Evolutionary conservation across 1,140 invertebrate genomes (phyloP).

Genomic region (Linepithema humile): DNA sequence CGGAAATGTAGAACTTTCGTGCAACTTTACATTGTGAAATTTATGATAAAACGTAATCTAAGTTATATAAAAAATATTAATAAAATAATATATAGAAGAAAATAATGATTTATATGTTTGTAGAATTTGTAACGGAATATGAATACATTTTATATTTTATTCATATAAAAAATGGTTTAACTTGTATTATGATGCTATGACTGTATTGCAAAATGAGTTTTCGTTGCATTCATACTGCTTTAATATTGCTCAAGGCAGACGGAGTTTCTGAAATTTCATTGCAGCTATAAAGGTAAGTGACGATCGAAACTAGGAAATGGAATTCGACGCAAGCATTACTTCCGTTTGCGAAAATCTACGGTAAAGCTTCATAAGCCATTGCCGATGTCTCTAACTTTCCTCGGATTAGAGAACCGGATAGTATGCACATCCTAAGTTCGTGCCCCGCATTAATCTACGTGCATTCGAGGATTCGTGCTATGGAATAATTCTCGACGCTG

Average conservation of each 20-base stretch:
- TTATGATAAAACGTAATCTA: neutral
- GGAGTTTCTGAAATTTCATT: slow-evolving; percentile 1
- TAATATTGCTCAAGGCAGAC: neutral
- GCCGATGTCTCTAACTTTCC: slow-evolving; percentile 6
- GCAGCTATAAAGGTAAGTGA: neutral
- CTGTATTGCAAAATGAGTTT: neutral
- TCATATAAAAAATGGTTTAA: neutral
- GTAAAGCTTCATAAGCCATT: neutral
- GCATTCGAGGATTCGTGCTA: slow-evolving; percentile 22
- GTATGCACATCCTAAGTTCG: slow-evolving; percentile 19
- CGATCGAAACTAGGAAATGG: neutral
- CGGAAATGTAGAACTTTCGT: neutral
- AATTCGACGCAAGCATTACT: slow-evolving; percentile 8
- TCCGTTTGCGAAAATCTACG: neutral
- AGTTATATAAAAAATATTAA: neutral
- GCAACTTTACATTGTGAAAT: neutral
- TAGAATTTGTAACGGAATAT: neutral
- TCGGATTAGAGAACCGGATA: slow-evolving; percentile 10
- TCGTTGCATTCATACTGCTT: neutral
- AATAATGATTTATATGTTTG: neutral
- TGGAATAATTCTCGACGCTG: slow-evolving; percentile 2
- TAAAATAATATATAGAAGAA: neutral
- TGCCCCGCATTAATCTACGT: slow-evolving; percentile 16
- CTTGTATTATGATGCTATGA: neutral
- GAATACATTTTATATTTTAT: neutral